Conservation (phyloP, 2,797 vertebrate genomes). For the Gallinago solitaria region DNA sequence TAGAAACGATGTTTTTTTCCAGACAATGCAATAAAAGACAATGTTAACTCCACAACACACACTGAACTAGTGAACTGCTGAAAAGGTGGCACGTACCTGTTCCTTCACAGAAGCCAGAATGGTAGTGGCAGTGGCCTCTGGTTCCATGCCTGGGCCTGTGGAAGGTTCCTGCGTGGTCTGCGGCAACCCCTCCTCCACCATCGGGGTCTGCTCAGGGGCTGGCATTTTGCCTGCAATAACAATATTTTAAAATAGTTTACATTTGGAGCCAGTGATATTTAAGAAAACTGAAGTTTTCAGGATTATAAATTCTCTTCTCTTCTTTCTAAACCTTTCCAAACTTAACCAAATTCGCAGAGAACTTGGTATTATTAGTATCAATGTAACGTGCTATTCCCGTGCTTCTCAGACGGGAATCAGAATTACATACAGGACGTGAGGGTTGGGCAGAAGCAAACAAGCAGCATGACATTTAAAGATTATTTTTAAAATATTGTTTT, state of each 20-base stretch:
- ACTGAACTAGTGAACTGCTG: neutral
- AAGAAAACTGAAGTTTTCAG: neutral
- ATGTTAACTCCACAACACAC: accelerated
- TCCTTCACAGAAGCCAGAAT: conserved; percentile 99
- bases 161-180: conserved; percentile 83
- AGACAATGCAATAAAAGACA: neutral
- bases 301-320: neutral
- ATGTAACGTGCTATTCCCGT: accelerated
- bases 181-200: conserved; percentile 88
- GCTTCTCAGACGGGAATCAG: neutral
- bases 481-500: neutral
- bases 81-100: conserved; percentile 79
- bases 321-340: neutral
- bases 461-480: neutral
- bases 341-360: neutral
- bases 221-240: conserved; percentile 90
- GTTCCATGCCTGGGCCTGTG: conserved; percentile 86
- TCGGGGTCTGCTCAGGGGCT: conserved; percentile 89
- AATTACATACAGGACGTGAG: neutral
- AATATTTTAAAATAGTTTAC: conserved; percentile 50
- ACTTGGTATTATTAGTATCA: neutral
- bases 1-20: neutral
- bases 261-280: neutral
- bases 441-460: neutral
- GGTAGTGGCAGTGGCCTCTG: conserved; percentile 91